phyloP scores from a whole-genome alignment of 2,113 vertebrate species.

The Chaenogobius annularis region DNA sequence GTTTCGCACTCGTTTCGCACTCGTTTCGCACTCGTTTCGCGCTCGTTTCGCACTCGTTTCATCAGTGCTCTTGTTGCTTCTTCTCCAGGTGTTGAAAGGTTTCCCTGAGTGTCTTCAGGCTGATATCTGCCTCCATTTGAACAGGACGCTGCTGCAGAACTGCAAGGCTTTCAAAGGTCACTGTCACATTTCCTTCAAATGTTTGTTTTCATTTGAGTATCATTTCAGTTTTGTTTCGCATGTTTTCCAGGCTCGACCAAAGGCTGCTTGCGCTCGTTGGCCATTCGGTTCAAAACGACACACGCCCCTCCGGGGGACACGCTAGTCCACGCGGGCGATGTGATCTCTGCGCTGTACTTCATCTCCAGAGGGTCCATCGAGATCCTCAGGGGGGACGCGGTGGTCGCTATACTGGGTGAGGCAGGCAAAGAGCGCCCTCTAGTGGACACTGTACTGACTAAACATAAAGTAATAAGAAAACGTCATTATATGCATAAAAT shows the following conservation, averaged over 20 bases:
- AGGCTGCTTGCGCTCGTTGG: constrained; percentile 84
- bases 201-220: not conserved
- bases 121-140: constrained; percentile 90
- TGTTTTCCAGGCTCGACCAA: not conserved
- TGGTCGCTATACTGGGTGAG: constrained; percentile 88
- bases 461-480: too few species aligned
- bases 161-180: constrained; percentile 85
- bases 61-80: not conserved
- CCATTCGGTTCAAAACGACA: constrained; percentile 91
- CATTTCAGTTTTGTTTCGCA: not conserved
- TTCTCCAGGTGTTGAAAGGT: constrained; percentile 84
- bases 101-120: constrained; percentile 92
- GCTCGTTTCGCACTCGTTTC: not conserved
- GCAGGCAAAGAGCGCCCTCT: not conserved
- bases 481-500: too few species aligned
- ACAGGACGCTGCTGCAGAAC: constrained; percentile 86
- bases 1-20: too few species aligned
- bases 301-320: constrained; percentile 90
- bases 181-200: not conserved
- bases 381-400: constrained; percentile 86
- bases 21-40: too few species aligned
- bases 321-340: constrained; percentile 86
- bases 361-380: constrained; percentile 92
- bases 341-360: constrained; percentile 91
- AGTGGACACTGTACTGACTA: not conserved